phyloP scores from a whole-genome alignment of 2,113 vertebrate species.

The Platycercus adscitus region DNA sequence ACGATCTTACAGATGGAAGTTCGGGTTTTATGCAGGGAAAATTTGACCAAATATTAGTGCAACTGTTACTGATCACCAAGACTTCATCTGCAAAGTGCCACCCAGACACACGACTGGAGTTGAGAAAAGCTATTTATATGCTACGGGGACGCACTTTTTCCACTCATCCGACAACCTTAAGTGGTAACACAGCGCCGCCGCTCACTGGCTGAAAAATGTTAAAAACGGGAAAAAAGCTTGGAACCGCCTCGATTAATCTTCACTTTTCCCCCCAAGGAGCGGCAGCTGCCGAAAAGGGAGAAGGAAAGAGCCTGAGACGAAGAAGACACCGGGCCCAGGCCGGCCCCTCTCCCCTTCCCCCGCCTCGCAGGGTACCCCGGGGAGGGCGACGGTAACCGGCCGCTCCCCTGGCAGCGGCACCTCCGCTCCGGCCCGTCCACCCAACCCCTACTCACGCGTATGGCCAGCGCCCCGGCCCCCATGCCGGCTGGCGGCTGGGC shows the following conservation, averaged over 20 bases:
- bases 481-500: slow-evolving; percentile 70
- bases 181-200: neutral
- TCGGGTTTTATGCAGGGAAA: neutral
- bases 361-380: neutral
- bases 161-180: neutral
- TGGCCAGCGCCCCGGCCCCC: slow-evolving; percentile 89
- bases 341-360: neutral
- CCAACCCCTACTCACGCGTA: slow-evolving; percentile 86
- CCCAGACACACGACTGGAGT: neutral
- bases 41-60: neutral
- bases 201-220: too few relatives aligned
- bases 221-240: neutral
- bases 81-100: neutral
- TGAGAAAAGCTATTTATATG: neutral
- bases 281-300: neutral
- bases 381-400: neutral
- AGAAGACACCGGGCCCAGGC: neutral
- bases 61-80: neutral
- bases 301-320: neutral
- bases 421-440: neutral
- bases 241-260: neutral
- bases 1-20: neutral
- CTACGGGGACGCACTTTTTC: neutral
- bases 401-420: neutral
- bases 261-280: neutral